These are phyloP conservation scores for Aplysia californica DNA, from an alignment of 1,140 invertebrate species.

Conservation along the genomic window DNA sequence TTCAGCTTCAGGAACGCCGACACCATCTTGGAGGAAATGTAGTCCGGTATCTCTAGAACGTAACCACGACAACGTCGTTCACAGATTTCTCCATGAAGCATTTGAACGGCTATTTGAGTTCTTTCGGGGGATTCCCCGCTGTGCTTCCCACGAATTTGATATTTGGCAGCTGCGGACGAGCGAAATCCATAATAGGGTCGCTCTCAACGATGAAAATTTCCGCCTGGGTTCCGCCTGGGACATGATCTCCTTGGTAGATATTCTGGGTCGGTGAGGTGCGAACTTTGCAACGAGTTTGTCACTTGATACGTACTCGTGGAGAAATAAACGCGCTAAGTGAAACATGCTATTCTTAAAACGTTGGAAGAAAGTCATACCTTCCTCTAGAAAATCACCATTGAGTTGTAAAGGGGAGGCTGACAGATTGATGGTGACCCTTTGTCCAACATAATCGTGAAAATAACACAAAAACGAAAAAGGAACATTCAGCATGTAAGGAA, in stretches of 20 bases:
- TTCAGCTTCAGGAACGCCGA: not conserved
- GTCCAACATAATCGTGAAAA: constrained; percentile 9
- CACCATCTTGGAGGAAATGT: constrained; percentile 2
- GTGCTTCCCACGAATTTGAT: too few relatives aligned
- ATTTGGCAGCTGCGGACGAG: too few relatives aligned
- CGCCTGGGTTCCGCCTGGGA: too few relatives aligned
- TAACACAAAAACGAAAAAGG: constrained; percentile 3
- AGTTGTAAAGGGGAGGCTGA: not conserved
- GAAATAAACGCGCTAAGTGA: not conserved
- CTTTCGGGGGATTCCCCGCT: too few relatives aligned
- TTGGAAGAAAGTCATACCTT: not conserved
- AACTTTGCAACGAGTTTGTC: constrained; percentile 8
- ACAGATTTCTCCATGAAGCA: too few relatives aligned
- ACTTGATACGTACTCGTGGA: not conserved
- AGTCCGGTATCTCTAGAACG: too few relatives aligned
- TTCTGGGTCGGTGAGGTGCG: too few relatives aligned
- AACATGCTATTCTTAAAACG: not conserved
- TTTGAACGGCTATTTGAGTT: too few relatives aligned
- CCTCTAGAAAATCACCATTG: not conserved
- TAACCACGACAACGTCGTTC: too few relatives aligned
- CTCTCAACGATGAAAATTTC: constrained; percentile 9
- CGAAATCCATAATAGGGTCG: too few relatives aligned
- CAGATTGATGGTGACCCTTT: constrained; percentile 1
- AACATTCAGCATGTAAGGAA: not conserved
- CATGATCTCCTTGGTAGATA: too few relatives aligned